Conservation (phyloP, 2,888 invertebrate genomes). For the Sericinus montela region DNA sequence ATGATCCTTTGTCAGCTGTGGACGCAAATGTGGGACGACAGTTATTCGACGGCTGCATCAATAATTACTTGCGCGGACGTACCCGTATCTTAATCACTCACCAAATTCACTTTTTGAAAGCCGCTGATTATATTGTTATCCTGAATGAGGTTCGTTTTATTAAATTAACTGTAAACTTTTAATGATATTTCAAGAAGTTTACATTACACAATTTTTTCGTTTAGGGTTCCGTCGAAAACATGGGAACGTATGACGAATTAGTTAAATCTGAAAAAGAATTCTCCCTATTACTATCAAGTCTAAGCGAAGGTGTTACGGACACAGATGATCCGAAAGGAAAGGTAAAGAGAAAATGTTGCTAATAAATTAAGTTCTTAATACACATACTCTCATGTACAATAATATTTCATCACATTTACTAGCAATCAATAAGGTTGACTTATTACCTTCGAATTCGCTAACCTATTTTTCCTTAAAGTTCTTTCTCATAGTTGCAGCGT, state of each 20-base stretch:
- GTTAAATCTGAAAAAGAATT: constrained; percentile 74
- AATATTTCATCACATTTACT: no score
- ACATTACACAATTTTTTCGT: constrained; percentile 10
- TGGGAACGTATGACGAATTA: constrained; percentile 80
- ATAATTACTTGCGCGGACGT: constrained; percentile 80
- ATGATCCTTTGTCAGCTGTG: constrained; percentile 91
- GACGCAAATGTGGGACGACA: constrained; percentile 87
- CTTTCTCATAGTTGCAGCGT: no score
- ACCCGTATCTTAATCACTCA: constrained; percentile 91
- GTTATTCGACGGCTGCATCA: constrained; percentile 86
- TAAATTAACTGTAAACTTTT: neutral
- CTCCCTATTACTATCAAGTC: constrained; percentile 46
- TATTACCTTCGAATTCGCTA: no score
- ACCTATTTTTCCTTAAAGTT: no score
- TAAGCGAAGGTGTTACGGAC: constrained; percentile 31
- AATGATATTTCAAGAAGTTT: neutral
- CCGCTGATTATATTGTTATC: constrained; percentile 74
- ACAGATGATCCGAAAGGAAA: constrained; percentile 27
- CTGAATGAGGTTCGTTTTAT: constrained; percentile 59
- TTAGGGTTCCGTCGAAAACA: constrained; percentile 78
- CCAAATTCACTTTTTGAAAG: constrained; percentile 84
- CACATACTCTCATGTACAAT: no score
- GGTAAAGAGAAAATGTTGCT: constrained; percentile 16
- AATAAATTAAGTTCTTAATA: no score
- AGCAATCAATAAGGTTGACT: no score